phyloP scores from a whole-genome alignment of 2,113 vertebrate genomes.

The Epinephelus fuscoguttatus region DNA sequence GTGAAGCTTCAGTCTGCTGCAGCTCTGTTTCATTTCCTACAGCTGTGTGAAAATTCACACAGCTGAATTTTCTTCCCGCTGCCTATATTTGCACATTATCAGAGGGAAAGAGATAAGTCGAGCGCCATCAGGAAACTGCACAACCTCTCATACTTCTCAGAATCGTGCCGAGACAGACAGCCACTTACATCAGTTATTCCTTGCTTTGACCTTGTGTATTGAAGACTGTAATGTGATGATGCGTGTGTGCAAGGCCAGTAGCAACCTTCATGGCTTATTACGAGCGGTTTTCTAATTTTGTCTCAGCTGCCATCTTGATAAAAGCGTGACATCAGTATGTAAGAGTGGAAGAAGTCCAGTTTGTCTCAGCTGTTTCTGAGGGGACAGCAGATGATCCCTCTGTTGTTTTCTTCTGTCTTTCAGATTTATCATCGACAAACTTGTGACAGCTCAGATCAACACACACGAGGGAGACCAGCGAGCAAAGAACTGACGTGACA shows the following conservation, averaged over 20 bases:
- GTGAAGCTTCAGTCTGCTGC: conserved; percentile 33
- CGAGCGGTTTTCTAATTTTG: neutral
- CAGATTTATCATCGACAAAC: conserved; percentile 45
- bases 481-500: neutral
- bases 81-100: conserved; percentile 57
- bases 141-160: neutral
- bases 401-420: conserved; percentile 7
- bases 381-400: conserved; percentile 7
- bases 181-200: neutral
- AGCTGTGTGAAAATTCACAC: conserved; percentile 74
- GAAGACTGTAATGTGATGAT: neutral
- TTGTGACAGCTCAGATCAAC: conserved; percentile 27
- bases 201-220: neutral
- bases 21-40: conserved; percentile 23
- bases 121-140: neutral
- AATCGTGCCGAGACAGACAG: neutral
- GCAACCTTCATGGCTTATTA: neutral
- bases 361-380: conserved; percentile 26
- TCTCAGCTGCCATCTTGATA: conserved; percentile 5
- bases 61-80: conserved; percentile 13
- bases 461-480: neutral
- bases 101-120: neutral
- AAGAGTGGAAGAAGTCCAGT: neutral
- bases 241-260: neutral
- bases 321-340: neutral